These are phyloP conservation scores for Rhadinocentrus ornatus DNA, from an alignment of 2,797 vertebrate species.

Conservation along the genomic window DNA sequence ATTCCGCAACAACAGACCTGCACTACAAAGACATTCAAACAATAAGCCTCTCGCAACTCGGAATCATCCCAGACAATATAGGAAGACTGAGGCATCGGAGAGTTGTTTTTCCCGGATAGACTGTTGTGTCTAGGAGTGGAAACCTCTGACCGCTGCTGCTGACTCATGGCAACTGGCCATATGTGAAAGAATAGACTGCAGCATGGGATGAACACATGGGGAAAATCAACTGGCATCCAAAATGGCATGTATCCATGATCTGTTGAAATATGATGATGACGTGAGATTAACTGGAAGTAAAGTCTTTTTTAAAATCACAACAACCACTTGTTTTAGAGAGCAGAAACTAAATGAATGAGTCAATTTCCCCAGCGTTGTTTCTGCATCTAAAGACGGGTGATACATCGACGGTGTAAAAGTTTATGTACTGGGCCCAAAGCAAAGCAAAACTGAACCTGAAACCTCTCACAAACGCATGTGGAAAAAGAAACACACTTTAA, in stretches of 20 bases:
- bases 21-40: constrained; percentile 83
- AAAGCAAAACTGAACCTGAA: not conserved
- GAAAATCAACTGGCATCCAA: constrained; percentile 37
- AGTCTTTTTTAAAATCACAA: not conserved
- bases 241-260: constrained; percentile 9
- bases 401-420: not conserved
- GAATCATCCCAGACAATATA: constrained; percentile 85
- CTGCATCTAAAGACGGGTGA: not conserved
- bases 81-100: constrained; percentile 81
- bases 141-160: constrained; percentile 75
- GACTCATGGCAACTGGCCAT: constrained; percentile 76
- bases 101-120: constrained; percentile 76
- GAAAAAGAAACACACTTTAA: not conserved
- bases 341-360: not conserved
- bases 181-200: constrained; percentile 72
- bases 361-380: not conserved
- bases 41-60: constrained; percentile 80
- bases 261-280: not conserved
- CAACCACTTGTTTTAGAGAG: not conserved
- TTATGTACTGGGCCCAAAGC: not conserved
- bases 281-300: not conserved
- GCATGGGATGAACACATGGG: constrained; percentile 68
- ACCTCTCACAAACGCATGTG: not conserved
- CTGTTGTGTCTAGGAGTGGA: constrained; percentile 86
- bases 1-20: constrained; percentile 75